Evolutionary conservation across 30 jellyfish, hydroid and myxozoan species (phyloP), one percentile per base, ranked within the genome.

Genomic region (Mastigias papua): DNA sequence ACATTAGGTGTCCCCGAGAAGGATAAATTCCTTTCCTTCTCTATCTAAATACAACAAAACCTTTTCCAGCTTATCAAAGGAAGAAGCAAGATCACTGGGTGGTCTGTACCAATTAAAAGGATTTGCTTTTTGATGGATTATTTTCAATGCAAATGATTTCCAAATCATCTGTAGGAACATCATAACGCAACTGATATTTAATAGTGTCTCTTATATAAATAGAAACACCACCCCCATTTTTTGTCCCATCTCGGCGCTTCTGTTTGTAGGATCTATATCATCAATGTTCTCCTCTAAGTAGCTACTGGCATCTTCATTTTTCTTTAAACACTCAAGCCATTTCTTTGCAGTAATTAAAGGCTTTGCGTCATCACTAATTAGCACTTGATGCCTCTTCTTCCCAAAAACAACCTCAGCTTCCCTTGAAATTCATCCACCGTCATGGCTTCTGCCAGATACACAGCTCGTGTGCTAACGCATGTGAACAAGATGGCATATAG

Each of bases 401-500:
- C 94, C 25, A 92, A 78, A 61, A 92, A 86, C 89, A 71, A 88
- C 64, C 86, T 79, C 67, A 67, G 48, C 32, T 73, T 61, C 74
- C 51, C 29, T 75, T 79, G 51, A 37, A 91, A 91, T 25, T 51
- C 86, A 20, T 76, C 89, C 26, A 65, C 87, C 5, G 84, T 69
- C 94, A 86, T 86, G 26, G 58, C 73, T 48, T 80, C 61, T n/a
- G 86, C 81, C 33, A 86, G 89, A 34, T 92, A 91, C 37, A 91
- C 90, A 9, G 88, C 95, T 46, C 88, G 62, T 13, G 96, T 85
- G 42, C 94, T 70, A 73, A 96, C 48, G 54, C 90, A 91, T 31
- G 98, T 91, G 77, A 82, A 82, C 76, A 90, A 82, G 11, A 74
- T 95, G n/a, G n/a, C n/a, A n/a, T n/a, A n/a, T n/a, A n/a, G n/a